Evolutionary conservation across 2,888 invertebrate genomes (phyloP).

Genomic region (Nycteola revayana): DNA sequence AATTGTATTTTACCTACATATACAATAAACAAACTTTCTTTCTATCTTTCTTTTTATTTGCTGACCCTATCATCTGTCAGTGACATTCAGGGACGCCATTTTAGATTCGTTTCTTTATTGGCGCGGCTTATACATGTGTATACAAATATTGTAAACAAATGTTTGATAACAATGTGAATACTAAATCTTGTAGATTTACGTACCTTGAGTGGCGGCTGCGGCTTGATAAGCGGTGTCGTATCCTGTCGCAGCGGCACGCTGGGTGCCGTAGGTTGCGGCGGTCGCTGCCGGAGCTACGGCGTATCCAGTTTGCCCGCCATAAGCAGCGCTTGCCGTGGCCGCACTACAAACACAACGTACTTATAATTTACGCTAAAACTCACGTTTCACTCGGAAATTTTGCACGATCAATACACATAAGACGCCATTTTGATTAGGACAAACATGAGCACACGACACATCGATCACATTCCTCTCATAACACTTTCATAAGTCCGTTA

Average conservation of each 20-base stretch:
- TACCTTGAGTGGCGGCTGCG: slow-evolving; percentile 89
- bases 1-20: too few relatives aligned
- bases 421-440: slow-evolving; percentile 77
- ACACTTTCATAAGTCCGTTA: slow-evolving; percentile 7
- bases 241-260: slow-evolving; percentile 88
- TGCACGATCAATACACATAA: slow-evolving; percentile 60
- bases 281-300: slow-evolving; percentile 91
- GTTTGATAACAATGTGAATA: background rate
- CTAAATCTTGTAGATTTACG: slow-evolving; percentile 57
- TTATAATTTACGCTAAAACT: slow-evolving; percentile 24
- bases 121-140: too few relatives aligned
- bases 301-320: slow-evolving; percentile 92
- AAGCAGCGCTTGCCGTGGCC: slow-evolving; percentile 90
- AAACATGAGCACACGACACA: slow-evolving; percentile 61
- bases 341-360: slow-evolving; percentile 68
- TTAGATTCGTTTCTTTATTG: too few relatives aligned
- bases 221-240: slow-evolving; percentile 93
- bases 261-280: slow-evolving; percentile 92
- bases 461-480: slow-evolving; percentile 32
- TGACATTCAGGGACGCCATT: too few relatives aligned
- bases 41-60: too few relatives aligned
- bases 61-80: too few relatives aligned
- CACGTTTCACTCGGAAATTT: background rate
- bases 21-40: too few relatives aligned
- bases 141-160: slow-evolving; percentile 26